These are phyloP conservation scores for Caerostris darwini DNA, from an alignment of 1,140 invertebrate genomes.

Conservation along the genomic window DNA sequence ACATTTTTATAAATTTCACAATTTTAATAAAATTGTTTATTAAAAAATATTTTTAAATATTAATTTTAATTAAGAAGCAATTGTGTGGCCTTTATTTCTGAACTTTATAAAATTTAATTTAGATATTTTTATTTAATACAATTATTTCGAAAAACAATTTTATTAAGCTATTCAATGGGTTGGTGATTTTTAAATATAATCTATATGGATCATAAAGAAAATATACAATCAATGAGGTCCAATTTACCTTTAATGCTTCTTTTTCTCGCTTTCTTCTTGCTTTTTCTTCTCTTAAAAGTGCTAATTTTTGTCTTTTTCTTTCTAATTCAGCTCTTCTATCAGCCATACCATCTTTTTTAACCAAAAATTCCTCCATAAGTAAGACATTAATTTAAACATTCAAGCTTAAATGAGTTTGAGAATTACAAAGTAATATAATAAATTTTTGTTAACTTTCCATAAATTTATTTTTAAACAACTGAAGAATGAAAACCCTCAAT, in stretches of 20 bases:
- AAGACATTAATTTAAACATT: constrained; percentile 25
- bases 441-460: background rate
- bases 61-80: no score
- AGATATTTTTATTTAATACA: no score
- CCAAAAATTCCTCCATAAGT: constrained; percentile 65
- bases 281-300: constrained; percentile 95
- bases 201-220: background rate
- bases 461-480: background rate
- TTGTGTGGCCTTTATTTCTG: no score
- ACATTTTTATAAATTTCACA: no score
- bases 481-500: background rate
- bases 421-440: background rate
- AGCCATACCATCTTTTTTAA: constrained; percentile 73
- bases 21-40: no score
- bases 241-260: constrained; percentile 84
- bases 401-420: background rate
- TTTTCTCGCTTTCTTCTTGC: constrained; percentile 91
- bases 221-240: background rate
- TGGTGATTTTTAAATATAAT: no score
- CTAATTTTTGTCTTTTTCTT: constrained; percentile 95
- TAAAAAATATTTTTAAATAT: no score
- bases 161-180: no score
- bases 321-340: constrained; percentile 96
- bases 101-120: no score
- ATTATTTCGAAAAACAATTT: no score